Percentiles rank a stretch among this genome's conserved stretches.
Evolutionary conservation across 2,888 invertebrate genomes (phyloP).

Genomic region (Apodemia mormo): DNA sequence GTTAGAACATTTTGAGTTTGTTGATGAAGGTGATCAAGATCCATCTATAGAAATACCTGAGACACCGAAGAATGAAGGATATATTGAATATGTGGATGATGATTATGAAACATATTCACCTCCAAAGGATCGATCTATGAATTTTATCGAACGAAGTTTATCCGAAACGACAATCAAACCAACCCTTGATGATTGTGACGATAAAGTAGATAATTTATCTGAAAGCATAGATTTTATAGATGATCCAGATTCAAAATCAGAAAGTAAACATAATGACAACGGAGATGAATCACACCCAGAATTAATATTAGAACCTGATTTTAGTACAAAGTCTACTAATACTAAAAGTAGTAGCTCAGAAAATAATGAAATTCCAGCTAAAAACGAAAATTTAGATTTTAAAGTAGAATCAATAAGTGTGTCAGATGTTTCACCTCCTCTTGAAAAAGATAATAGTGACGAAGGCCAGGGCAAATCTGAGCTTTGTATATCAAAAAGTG

Average conservation of each 20-base stretch:
- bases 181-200: constrained; percentile 36
- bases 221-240: constrained; percentile 42
- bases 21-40: constrained; percentile 93
- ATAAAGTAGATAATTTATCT: constrained; percentile 31
- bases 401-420: constrained; percentile 54
- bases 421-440: constrained; percentile 54
- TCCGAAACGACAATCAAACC: constrained; percentile 64
- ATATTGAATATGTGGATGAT: constrained; percentile 73
- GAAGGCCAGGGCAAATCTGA: constrained; percentile 3
- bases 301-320: constrained; percentile 34
- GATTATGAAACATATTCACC: constrained; percentile 65
- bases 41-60: constrained; percentile 83
- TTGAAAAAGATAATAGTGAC: constrained; percentile 21
- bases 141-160: constrained; percentile 79
- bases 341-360: no score
- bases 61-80: constrained; percentile 62
- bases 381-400: constrained; percentile 38
- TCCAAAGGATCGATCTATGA: constrained; percentile 73
- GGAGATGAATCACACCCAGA: constrained; percentile 36
- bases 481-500: constrained; percentile 26
- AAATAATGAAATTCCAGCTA: no score
- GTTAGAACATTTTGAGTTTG: constrained; percentile 91
- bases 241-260: constrained; percentile 41
- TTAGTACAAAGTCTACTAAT: constrained; percentile 43
- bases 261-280: constrained; percentile 37